These are phyloP conservation scores for Lasioglossum calceatum DNA, from an alignment of 2,888 invertebrate species.

Conservation along the genomic window DNA sequence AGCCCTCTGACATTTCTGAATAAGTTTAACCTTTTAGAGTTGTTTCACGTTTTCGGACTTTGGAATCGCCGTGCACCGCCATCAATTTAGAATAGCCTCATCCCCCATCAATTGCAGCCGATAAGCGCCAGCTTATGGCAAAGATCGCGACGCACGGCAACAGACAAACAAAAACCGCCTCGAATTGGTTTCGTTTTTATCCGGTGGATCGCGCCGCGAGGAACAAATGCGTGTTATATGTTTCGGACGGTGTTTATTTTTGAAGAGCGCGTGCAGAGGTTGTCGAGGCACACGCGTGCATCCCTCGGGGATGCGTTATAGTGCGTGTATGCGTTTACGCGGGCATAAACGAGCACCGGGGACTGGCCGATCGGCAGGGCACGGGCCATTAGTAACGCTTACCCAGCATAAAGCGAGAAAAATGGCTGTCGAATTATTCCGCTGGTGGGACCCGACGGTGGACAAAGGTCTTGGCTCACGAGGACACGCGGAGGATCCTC, in stretches of 20 bases:
- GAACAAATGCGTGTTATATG: constrained; percentile 41
- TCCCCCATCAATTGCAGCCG: not conserved
- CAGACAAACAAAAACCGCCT: not conserved
- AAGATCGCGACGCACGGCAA: not conserved
- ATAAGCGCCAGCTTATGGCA: not conserved
- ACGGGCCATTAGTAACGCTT: constrained; percentile 80
- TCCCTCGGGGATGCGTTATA: not conserved
- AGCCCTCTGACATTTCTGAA: not conserved
- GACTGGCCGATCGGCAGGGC: constrained; percentile 49
- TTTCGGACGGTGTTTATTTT: constrained; percentile 33
- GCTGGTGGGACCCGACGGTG: constrained; percentile 68
- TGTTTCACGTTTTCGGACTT: too few relatives aligned
- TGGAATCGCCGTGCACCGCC: not conserved
- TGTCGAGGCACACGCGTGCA: constrained; percentile 24
- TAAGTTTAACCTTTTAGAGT: too few relatives aligned
- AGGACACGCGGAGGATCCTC: constrained; percentile 60
- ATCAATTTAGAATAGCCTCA: not conserved
- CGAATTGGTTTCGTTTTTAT: constrained; percentile 19
- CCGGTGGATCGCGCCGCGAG: not conserved
- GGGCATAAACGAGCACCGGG: constrained; percentile 30
- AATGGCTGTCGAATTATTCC: constrained; percentile 79
- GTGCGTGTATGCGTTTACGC: constrained; percentile 25
- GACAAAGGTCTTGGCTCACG: constrained; percentile 69
- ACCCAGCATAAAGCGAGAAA: constrained; percentile 80
- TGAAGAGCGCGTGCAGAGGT: constrained; percentile 36